Evolutionary conservation across 2,888 invertebrate genomes (phyloP).

Genomic region (Leptopilina myrica): DNA sequence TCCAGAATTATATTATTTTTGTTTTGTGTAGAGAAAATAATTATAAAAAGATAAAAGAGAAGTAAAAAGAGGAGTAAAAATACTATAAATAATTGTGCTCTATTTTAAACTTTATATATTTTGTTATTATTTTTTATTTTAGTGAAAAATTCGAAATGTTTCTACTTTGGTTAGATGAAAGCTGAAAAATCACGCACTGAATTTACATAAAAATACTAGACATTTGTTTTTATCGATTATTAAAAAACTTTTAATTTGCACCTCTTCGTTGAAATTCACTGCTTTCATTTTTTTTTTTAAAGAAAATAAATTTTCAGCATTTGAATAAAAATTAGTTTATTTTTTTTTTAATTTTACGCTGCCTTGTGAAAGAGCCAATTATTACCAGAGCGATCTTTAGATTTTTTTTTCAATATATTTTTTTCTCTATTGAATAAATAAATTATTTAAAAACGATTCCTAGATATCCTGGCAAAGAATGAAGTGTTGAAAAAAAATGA

Average conservation of each 20-base stretch:
- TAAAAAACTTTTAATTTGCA: conserved; percentile 15
- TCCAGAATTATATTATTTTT: no score
- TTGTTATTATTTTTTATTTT: conserved; percentile 23
- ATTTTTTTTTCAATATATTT: no score
- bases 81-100: conserved; percentile 16
- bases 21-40: no score
- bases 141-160: conserved; percentile 31
- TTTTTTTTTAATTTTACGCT: not conserved
- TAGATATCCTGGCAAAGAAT: conserved; percentile 31
- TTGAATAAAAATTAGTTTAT: not conserved
- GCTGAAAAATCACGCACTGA: conserved; percentile 21
- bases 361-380: conserved; percentile 15
- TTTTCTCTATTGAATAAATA: no score
- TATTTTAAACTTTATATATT: conserved; percentile 20
- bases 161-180: conserved; percentile 23
- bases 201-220: conserved; percentile 33
- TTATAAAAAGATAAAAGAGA: not conserved
- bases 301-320: conserved; percentile 9
- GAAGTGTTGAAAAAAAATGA: conserved; percentile 4
- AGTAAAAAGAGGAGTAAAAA: not conserved
- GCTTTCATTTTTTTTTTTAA: not conserved
- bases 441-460: conserved; percentile 15
- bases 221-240: not conserved
- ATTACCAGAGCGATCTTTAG: conserved; percentile 1
- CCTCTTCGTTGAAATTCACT: conserved; percentile 36